Evolutionary conservation across 2,797 vertebrate genomes (phyloP).

Genomic region (Apogon hyalosoma): DNA sequence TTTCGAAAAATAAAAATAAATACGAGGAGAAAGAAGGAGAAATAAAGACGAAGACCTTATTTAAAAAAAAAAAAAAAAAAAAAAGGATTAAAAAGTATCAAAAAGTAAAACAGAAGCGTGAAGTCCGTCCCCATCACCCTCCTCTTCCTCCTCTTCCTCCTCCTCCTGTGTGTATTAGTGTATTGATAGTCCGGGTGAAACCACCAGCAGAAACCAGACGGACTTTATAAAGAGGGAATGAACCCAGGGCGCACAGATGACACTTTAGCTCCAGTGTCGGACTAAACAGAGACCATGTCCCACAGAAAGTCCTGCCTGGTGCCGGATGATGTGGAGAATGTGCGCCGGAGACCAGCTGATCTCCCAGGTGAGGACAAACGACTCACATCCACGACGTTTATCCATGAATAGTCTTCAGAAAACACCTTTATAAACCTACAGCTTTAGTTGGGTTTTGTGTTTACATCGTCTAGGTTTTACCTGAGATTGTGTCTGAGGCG

Average conservation of each 20-base stretch:
- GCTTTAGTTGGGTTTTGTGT: background rate
- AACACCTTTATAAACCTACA: background rate
- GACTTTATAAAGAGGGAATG: slow-evolving; percentile 13
- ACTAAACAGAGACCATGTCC: slow-evolving; percentile 50
- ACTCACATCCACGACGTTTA: rapidly evolving
- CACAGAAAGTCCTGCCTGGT: slow-evolving; percentile 39
- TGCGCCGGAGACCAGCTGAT: slow-evolving; percentile 75
- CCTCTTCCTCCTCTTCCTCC: background rate
- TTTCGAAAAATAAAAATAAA: too few species aligned
- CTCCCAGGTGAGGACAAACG: slow-evolving; percentile 69
- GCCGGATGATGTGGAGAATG: slow-evolving; percentile 67
- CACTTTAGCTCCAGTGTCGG: background rate
- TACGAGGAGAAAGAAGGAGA: too few species aligned
- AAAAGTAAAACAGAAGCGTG: background rate
- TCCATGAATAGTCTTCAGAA: too few species aligned
- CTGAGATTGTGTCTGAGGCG: background rate
- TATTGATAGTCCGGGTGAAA: background rate
- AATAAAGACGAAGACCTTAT: too few species aligned
- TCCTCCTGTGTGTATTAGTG: background rate
- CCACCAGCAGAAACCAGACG: background rate
- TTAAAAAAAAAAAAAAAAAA: too few species aligned
- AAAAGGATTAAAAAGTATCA: too few species aligned
- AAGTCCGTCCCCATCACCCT: background rate
- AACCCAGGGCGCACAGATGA: background rate
- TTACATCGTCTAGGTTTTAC: background rate